phyloP scores from a whole-genome alignment of 2,113 vertebrate species.

The Lamprologus lemairii region DNA sequence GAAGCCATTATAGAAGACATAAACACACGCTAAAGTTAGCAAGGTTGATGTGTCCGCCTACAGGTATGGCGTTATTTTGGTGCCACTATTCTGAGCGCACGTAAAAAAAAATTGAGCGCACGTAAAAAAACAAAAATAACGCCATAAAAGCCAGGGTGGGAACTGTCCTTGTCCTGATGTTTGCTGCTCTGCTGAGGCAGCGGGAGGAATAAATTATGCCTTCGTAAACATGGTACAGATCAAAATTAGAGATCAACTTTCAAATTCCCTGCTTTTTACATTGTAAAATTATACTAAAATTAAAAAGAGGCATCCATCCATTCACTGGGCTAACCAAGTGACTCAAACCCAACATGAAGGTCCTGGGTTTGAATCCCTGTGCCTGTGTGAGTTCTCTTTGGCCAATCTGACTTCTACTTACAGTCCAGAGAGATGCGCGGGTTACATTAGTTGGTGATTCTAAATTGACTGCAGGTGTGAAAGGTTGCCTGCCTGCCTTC shows the following conservation, averaged over 20 bases:
- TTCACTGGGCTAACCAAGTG: background rate
- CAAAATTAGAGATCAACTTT: background rate
- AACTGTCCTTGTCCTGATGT: background rate
- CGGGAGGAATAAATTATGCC: background rate
- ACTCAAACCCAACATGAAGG: background rate
- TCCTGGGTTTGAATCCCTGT: background rate
- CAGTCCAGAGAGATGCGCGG: background rate
- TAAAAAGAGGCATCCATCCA: background rate
- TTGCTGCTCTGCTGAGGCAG: background rate
- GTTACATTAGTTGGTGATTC: background rate
- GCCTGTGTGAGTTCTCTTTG: background rate
- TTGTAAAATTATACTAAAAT: background rate
- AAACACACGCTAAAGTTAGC: background rate
- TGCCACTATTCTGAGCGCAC: background rate
- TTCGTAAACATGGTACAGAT: background rate
- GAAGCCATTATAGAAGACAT: background rate
- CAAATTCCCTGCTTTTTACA: background rate
- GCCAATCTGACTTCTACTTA: background rate
- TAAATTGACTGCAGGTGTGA: background rate
- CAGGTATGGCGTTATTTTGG: background rate
- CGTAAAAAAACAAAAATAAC: background rate
- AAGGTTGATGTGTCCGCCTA: background rate
- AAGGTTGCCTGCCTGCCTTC: rapidly evolving
- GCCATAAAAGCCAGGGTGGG: background rate
- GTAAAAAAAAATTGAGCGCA: background rate